Evolutionary conservation across 2,113 vertebrate species (phyloP).

Genomic region (Peromyscus californicus): DNA sequence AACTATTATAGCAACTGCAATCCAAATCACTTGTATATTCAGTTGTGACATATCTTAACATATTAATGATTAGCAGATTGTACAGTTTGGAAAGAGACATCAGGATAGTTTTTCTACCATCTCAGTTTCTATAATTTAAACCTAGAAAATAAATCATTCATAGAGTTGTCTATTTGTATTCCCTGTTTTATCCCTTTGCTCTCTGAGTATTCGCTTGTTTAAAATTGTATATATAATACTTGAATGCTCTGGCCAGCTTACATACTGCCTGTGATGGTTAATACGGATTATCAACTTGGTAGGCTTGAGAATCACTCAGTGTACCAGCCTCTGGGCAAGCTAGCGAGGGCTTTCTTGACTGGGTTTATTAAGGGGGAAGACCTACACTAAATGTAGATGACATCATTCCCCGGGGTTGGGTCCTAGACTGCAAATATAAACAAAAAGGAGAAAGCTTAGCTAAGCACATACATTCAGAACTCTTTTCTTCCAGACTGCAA

Average conservation of each 20-base stretch:
- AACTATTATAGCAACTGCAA: constrained; percentile 6
- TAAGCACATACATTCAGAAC: no score
- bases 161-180: not conserved
- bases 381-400: not conserved
- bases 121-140: not conserved
- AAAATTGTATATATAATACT: not conserved
- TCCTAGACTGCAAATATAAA: not conserved
- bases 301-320: not conserved
- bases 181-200: not conserved
- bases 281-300: no score
- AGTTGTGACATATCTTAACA: not conserved
- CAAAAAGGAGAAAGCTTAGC: not conserved
- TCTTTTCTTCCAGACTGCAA: not conserved
- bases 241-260: not conserved
- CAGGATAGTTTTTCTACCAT: not conserved
- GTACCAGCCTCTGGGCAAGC: not conserved
- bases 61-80: not conserved
- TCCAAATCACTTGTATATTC: not conserved
- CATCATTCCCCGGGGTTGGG: not conserved
- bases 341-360: not conserved
- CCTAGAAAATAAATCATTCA: not conserved
- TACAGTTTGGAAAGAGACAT: not conserved
- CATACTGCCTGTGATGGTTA: not conserved
- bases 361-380: not conserved
- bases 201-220: not conserved